These are phyloP conservation scores for Drosophila erecta DNA, from an alignment of 1,140 invertebrate genomes.

Conservation along the genomic window DNA sequence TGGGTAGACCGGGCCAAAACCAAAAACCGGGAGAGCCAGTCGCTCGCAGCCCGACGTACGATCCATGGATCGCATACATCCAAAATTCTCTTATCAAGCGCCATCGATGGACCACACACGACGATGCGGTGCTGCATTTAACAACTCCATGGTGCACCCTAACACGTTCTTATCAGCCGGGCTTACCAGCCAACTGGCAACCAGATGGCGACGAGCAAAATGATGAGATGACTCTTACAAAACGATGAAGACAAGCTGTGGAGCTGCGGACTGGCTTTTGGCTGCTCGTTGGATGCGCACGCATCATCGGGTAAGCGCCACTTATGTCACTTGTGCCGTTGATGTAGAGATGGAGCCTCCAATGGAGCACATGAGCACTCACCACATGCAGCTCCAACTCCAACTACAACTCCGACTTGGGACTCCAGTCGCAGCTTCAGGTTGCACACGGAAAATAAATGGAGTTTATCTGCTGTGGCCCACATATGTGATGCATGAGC, in stretches of 20 bases:
- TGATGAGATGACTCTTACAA: slow-evolving; percentile 68
- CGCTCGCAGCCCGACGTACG: slow-evolving; percentile 21
- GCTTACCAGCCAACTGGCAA: background rate
- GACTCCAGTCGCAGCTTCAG: slow-evolving; percentile 22
- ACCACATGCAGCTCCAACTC: slow-evolving; percentile 60
- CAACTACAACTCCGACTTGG: slow-evolving; percentile 45
- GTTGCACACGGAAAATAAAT: slow-evolving; percentile 12
- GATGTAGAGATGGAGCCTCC: slow-evolving; percentile 76
- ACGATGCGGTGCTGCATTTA: slow-evolving; percentile 70
- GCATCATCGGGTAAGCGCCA: slow-evolving; percentile 84
- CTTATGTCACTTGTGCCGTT: slow-evolving; percentile 84
- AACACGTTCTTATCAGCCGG: slow-evolving; percentile 68
- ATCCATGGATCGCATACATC: slow-evolving; percentile 19
- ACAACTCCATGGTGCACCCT: slow-evolving; percentile 66
- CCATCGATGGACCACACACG: slow-evolving; percentile 65
- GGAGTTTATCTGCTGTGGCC: background rate
- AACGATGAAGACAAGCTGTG: slow-evolving; percentile 63
- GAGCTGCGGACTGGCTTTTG: slow-evolving; percentile 41
- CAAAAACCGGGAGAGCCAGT: slow-evolving; percentile 22
- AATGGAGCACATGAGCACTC: slow-evolving; percentile 53
- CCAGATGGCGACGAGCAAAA: slow-evolving; percentile 21
- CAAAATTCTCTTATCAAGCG: slow-evolving; percentile 74
- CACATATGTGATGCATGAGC: too few species aligned
- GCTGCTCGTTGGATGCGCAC: slow-evolving; percentile 76
- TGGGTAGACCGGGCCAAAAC: slow-evolving; percentile 28